phyloP scores from a whole-genome alignment of 2,888 invertebrate genomes.

The Ochropleura plecta region DNA sequence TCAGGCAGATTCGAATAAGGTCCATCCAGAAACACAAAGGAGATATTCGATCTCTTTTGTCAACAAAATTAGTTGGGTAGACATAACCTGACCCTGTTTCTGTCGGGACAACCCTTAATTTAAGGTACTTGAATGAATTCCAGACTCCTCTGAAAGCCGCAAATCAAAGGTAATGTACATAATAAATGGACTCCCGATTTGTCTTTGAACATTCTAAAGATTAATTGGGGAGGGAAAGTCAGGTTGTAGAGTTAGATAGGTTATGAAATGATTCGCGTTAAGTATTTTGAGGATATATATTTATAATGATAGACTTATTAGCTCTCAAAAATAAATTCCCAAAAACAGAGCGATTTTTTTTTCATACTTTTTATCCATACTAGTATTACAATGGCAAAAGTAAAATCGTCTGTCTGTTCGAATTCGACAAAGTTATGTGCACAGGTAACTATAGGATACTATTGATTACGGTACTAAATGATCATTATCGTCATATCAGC shows the following conservation, averaged over 20 bases:
- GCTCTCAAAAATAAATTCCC: too few species aligned
- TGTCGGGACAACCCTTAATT: slow-evolving; percentile 21
- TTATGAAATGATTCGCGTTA: not conserved
- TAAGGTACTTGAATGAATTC: slow-evolving; percentile 14
- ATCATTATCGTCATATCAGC: too few species aligned
- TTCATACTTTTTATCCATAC: not conserved
- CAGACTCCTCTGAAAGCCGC: slow-evolving; percentile 21
- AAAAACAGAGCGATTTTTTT: not conserved
- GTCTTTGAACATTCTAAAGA: slow-evolving; percentile 4
- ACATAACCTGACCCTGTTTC: slow-evolving; percentile 10
- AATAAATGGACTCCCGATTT: slow-evolving; percentile 30
- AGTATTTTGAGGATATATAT: not conserved
- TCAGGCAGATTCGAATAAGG: not conserved
- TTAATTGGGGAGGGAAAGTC: not conserved
- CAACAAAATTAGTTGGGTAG: slow-evolving; percentile 34
- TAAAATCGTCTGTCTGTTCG: not conserved
- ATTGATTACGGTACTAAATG: not conserved
- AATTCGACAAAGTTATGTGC: not conserved
- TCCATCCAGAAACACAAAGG: not conserved
- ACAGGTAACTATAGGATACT: not conserved
- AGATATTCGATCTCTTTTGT: slow-evolving; percentile 20
- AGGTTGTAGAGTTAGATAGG: not conserved
- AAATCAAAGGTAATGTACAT: slow-evolving; percentile 17
- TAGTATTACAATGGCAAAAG: not conserved
- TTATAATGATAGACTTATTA: not conserved